These are phyloP conservation scores for Microplitis mediator DNA, from an alignment of 1,140 invertebrate species.

Conservation along the genomic window DNA sequence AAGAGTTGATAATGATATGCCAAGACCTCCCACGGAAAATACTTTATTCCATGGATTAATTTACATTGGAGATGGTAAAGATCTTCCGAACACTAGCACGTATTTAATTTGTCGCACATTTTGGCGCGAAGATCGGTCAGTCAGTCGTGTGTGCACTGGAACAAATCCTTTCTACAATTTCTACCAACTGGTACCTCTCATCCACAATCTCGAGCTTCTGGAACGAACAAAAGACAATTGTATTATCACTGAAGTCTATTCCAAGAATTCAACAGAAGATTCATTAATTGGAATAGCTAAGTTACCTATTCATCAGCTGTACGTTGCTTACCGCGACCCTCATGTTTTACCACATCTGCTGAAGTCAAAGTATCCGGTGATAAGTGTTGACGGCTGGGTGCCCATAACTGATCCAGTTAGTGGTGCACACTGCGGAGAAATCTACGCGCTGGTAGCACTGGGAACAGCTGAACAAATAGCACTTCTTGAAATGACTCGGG, in stretches of 20 bases:
- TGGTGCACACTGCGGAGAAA: slow-evolving; percentile 58
- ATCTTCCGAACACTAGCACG: slow-evolving; percentile 51
- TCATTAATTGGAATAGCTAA: slow-evolving; percentile 63
- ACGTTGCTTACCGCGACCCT: slow-evolving; percentile 66
- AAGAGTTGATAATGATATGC: slow-evolving; percentile 35
- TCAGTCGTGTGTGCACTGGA: slow-evolving; percentile 55
- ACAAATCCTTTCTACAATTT: slow-evolving; percentile 63
- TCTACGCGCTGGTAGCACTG: slow-evolving; percentile 65
- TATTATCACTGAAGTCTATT: slow-evolving; percentile 64
- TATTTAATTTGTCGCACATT: slow-evolving; percentile 63
- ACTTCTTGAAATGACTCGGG: slow-evolving; percentile 62
- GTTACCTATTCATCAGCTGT: slow-evolving; percentile 67
- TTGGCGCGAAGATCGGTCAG: slow-evolving; percentile 59
- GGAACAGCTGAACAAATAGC: slow-evolving; percentile 68
- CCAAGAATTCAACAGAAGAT: slow-evolving; percentile 51
- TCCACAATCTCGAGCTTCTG: slow-evolving; percentile 64
- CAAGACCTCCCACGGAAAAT: slow-evolving; percentile 40
- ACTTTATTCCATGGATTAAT: slow-evolving; percentile 62
- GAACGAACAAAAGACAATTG: slow-evolving; percentile 65
- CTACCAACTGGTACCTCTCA: slow-evolving; percentile 64
- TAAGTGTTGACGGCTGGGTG: slow-evolving; percentile 68
- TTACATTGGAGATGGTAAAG: slow-evolving; percentile 60
- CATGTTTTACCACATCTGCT: slow-evolving; percentile 63
- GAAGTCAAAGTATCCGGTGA: slow-evolving; percentile 63
- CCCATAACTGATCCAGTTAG: slow-evolving; percentile 59